Evolutionary conservation across 2,113 vertebrate genomes (phyloP).

Genomic region (Noctilio leporinus): DNA sequence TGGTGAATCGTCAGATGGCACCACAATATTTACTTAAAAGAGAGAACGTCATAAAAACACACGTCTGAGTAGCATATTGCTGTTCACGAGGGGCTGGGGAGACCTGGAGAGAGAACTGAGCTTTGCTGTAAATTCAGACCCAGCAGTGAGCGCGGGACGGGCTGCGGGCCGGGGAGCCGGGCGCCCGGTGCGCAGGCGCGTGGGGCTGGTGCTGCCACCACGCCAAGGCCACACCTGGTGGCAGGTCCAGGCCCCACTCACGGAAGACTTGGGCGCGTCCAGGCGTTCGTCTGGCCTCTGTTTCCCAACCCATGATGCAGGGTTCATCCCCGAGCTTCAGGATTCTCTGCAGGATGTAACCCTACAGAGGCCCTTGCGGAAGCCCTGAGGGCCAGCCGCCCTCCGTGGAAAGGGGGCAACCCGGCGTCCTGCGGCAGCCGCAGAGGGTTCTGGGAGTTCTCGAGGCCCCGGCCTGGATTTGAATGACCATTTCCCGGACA

Average conservation of each 20-base stretch:
- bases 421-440: neutral
- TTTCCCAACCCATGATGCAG: neutral
- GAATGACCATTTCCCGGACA: neutral
- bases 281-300: neutral
- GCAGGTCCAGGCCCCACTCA: neutral
- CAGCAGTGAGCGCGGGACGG: neutral
- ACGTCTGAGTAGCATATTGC: constrained; percentile 19
- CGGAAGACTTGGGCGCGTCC: neutral
- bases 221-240: rapidly evolving
- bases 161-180: rapidly evolving
- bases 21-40: constrained; percentile 69
- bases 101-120: neutral
- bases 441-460: neutral
- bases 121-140: neutral
- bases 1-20: constrained; percentile 70
- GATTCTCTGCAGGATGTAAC: too few species aligned
- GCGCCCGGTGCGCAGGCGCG: rapidly evolving
- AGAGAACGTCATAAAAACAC: constrained; percentile 56
- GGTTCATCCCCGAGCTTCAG: rapidly evolving
- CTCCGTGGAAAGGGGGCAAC: neutral
- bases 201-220: rapidly evolving
- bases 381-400: neutral
- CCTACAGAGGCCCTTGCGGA: neutral
- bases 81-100: neutral
- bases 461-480: neutral